phyloP scores from a whole-genome alignment of 2,888 invertebrate species.

The Synanthedon vespiformis region DNA sequence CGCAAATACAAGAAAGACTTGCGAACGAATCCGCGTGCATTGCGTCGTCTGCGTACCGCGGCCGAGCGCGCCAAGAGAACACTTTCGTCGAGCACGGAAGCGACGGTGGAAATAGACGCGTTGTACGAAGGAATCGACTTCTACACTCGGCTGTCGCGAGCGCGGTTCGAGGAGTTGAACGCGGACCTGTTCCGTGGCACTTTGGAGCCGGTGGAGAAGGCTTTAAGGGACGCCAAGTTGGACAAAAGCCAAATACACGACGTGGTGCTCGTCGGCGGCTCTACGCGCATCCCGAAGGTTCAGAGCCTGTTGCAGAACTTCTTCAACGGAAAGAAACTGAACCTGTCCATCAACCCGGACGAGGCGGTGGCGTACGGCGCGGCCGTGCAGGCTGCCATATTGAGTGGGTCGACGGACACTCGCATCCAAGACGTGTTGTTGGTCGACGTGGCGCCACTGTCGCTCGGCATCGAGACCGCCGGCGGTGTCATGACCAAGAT shows the following conservation, averaged over 20 bases:
- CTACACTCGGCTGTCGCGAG: constrained; percentile 74
- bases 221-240: constrained; percentile 77
- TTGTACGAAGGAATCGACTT: constrained; percentile 74
- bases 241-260: constrained; percentile 78
- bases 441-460: constrained; percentile 68
- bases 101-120: constrained; percentile 76
- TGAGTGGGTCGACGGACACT: constrained; percentile 75
- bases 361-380: constrained; percentile 81
- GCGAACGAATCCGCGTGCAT: constrained; percentile 68
- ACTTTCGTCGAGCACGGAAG: constrained; percentile 77
- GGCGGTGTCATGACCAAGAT: constrained; percentile 79
- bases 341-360: constrained; percentile 78
- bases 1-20: constrained; percentile 75
- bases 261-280: constrained; percentile 81
- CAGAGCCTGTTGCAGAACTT: constrained; percentile 76
- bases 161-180: constrained; percentile 78
- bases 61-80: constrained; percentile 79
- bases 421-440: constrained; percentile 73
- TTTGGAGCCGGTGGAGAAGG: constrained; percentile 78
- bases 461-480: constrained; percentile 77
- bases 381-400: constrained; percentile 75
- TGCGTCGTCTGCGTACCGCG: constrained; percentile 75
- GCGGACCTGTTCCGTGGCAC: constrained; percentile 76
- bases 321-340: constrained; percentile 75
- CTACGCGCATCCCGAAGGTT: constrained; percentile 79